Evolutionary conservation across 2,113 vertebrate genomes (phyloP).

Genomic region (Xenopus borealis): DNA sequence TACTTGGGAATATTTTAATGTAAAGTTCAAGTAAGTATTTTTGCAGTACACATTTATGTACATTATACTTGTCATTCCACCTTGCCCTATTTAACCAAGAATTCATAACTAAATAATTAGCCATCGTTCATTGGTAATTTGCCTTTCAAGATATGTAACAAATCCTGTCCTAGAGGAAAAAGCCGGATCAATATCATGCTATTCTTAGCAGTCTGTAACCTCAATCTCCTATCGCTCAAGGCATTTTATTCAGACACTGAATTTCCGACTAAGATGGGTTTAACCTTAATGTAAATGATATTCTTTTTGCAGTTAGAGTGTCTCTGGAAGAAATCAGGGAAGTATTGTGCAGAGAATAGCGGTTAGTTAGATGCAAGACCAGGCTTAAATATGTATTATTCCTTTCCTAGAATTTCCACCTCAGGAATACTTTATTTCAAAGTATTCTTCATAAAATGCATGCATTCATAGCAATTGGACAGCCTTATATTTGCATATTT

Average conservation of each 20-base stretch:
- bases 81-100: too few relatives aligned
- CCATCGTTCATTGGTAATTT: neutral
- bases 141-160: neutral
- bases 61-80: too few relatives aligned
- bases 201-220: constrained; percentile 28
- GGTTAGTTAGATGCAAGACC: neutral
- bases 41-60: too few relatives aligned
- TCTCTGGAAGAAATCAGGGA: constrained; percentile 6
- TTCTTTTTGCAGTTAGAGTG: neutral
- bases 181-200: neutral
- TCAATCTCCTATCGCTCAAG: neutral
- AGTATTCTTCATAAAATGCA: too few relatives aligned
- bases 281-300: constrained; percentile 7
- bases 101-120: too few relatives aligned
- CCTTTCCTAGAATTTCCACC: too few relatives aligned
- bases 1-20: too few relatives aligned
- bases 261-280: constrained; percentile 1
- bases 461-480: too few relatives aligned
- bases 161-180: neutral
- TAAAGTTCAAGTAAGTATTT: too few relatives aligned
- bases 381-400: too few relatives aligned
- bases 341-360: neutral
- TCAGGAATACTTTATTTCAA: too few relatives aligned
- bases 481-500: too few relatives aligned
- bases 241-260: constrained; percentile 9